These are phyloP conservation scores for Cygnus olor DNA, from an alignment of 2,797 vertebrate species.

Conservation along the genomic window DNA sequence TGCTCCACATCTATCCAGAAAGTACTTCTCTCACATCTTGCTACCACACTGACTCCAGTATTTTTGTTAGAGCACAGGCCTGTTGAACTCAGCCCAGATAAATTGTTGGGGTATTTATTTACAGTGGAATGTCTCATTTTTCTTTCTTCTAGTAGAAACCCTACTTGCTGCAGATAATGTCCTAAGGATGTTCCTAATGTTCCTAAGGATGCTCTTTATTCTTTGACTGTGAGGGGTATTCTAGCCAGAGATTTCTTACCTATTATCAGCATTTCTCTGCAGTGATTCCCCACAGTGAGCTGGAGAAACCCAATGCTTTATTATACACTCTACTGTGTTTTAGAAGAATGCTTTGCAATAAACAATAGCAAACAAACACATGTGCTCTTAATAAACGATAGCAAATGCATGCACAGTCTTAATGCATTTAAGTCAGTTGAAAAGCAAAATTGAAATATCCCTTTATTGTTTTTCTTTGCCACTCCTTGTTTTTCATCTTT, in stretches of 20 bases:
- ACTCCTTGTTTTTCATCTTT: neutral
- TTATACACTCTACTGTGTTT: neutral
- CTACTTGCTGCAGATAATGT: neutral
- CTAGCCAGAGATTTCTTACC: neutral
- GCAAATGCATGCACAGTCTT: neutral
- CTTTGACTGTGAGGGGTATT: neutral
- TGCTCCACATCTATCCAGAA: neutral
- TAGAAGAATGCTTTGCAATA: neutral
- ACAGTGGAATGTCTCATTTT: neutral
- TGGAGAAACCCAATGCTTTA: neutral
- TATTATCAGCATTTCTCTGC: neutral
- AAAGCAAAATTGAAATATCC: neutral
- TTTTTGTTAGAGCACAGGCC: neutral
- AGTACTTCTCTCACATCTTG: neutral
- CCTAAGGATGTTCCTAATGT: neutral
- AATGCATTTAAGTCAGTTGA: neutral
- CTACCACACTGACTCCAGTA: rapidly evolving
- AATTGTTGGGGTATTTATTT: neutral
- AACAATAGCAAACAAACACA: neutral
- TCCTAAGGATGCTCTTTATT: neutral
- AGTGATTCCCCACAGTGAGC: neutral
- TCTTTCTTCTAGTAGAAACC: neutral
- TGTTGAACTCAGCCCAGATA: neutral
- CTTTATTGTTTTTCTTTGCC: neutral
- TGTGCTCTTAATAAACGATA: neutral